These are phyloP conservation scores for Drosophila cardini DNA, from an alignment of 1,140 invertebrate genomes.

Conservation along the genomic window DNA sequence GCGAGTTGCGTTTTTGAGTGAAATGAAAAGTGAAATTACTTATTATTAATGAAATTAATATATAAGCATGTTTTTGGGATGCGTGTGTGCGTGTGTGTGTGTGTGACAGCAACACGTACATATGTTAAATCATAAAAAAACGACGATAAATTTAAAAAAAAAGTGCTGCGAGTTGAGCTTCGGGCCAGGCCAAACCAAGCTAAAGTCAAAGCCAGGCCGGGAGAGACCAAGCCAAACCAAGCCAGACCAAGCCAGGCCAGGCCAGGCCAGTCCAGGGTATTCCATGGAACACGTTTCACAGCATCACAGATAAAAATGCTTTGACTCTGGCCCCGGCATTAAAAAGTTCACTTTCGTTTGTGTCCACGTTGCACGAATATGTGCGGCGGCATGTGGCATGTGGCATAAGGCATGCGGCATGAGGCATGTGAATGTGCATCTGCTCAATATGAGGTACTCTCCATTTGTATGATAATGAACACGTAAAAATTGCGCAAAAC, in stretches of 20 bases:
- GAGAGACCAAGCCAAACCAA: conserved; percentile 33
- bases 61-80: conserved; percentile 66
- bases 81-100: conserved; percentile 50
- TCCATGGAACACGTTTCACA: conserved; percentile 72
- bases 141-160: conserved; percentile 65
- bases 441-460: conserved; percentile 45
- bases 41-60: conserved; percentile 84
- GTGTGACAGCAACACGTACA: conserved; percentile 77
- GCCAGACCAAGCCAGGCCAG: conserved; percentile 26
- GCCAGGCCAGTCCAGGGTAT: conserved; percentile 45
- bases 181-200: conserved; percentile 19
- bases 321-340: conserved; percentile 61
- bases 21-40: conserved; percentile 83
- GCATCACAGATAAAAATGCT: conserved; percentile 61
- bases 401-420: conserved; percentile 2
- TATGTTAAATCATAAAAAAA: conserved; percentile 82
- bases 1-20: conserved; percentile 49
- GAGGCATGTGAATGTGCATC: conserved; percentile 33
- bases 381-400: conserved; percentile 10
- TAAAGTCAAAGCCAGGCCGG: background rate
- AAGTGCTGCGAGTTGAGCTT: conserved; percentile 17
- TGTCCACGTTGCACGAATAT: conserved; percentile 54
- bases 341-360: conserved; percentile 83
- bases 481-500: conserved; percentile 73
- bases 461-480: conserved; percentile 75